These are phyloP conservation scores for Orbicella faveolata DNA, from an alignment of 64 coral and sea anemone genomes.

Conservation along the genomic window DNA sequence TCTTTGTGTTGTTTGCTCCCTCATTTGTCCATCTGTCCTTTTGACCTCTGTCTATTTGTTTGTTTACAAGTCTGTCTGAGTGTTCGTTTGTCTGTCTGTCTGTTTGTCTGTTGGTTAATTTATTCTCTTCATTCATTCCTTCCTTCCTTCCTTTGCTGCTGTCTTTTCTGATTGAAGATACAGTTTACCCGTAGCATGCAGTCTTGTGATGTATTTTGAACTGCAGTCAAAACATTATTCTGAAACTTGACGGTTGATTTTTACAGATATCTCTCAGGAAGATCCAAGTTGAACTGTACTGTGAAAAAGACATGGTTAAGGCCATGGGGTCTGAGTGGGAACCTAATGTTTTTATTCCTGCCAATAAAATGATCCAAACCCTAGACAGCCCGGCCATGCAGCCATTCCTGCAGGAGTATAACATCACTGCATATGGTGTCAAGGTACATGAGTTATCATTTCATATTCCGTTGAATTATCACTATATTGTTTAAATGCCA, in stretches of 20 bases:
- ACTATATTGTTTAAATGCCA: background rate
- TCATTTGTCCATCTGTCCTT: no score
- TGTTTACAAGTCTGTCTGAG: no score
- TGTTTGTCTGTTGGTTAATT: no score
- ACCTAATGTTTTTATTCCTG: slow-evolving; percentile 65
- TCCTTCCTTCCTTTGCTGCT: no score
- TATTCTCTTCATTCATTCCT: no score
- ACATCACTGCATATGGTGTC: slow-evolving; percentile 84
- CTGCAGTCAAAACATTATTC: no score
- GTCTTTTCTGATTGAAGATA: no score
- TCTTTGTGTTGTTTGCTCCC: no score
- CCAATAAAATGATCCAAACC: slow-evolving; percentile 47
- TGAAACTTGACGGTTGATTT: background rate
- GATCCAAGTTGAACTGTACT: slow-evolving; percentile 71
- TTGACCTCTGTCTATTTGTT: no score
- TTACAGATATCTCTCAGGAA: slow-evolving; percentile 37
- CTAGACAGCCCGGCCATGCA: slow-evolving; percentile 82
- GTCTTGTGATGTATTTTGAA: no score
- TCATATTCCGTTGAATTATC: background rate
- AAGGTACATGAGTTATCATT: slow-evolving; percentile 40
- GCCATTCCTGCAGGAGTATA: slow-evolving; percentile 77
- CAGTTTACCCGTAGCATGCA: no score
- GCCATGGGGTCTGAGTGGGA: slow-evolving; percentile 30
- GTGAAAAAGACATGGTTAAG: slow-evolving; percentile 50
- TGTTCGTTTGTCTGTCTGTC: no score